phyloP scores from a whole-genome alignment of 2,113 vertebrate species.

The Archocentrus centrarchus region DNA sequence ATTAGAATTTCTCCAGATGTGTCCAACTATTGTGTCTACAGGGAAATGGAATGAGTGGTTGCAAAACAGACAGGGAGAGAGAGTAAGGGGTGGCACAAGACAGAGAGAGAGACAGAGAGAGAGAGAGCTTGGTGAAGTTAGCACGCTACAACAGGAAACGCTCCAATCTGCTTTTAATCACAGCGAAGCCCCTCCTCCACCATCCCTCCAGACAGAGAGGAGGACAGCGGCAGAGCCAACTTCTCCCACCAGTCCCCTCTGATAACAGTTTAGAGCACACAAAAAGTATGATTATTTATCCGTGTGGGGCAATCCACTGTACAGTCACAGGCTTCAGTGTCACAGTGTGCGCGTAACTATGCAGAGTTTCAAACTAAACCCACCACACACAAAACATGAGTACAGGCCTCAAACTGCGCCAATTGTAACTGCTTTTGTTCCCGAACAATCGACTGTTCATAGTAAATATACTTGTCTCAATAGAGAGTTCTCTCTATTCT shows the following conservation, averaged over 20 bases:
- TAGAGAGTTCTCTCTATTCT: constrained; percentile 17
- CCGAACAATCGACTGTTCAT: constrained; percentile 17
- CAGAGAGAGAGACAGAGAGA: constrained; percentile 32
- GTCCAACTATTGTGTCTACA: constrained; percentile 65
- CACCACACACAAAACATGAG: neutral
- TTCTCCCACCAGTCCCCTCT: constrained; percentile 55
- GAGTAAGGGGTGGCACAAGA: constrained; percentile 47
- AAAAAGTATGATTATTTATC: constrained; percentile 21
- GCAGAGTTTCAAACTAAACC: neutral
- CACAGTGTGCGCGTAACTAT: neutral
- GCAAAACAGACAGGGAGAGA: constrained; percentile 36
- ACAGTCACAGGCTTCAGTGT: neutral
- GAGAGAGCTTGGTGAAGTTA: constrained; percentile 67
- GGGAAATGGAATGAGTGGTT: constrained; percentile 31
- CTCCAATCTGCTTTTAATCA: constrained; percentile 92
- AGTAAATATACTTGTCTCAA: constrained; percentile 42
- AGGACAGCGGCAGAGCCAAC: constrained; percentile 42
- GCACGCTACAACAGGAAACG: constrained; percentile 87
- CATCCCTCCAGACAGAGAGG: constrained; percentile 44
- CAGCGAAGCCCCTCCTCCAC: constrained; percentile 62
- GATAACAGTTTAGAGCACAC: constrained; percentile 38
- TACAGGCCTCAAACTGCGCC: neutral
- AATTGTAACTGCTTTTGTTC: constrained; percentile 31
- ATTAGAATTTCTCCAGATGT: constrained; percentile 60
- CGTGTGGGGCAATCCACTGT: neutral